These are phyloP conservation scores for Periophthalmus magnuspinnatus DNA, from an alignment of 2,797 vertebrate species.

Conservation along the genomic window DNA sequence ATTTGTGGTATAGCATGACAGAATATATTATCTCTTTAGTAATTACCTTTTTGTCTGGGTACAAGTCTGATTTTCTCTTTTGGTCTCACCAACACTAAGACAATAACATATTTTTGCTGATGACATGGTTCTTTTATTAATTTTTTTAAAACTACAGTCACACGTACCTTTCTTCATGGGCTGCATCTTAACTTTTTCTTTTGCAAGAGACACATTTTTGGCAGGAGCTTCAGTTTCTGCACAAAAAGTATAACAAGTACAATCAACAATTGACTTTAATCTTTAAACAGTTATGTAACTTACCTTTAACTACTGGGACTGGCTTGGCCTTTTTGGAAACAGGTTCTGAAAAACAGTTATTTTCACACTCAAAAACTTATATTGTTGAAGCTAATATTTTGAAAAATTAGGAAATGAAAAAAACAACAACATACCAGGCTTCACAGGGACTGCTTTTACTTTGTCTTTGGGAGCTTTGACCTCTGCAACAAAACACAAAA, in stretches of 20 bases:
- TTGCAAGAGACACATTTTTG: slow-evolving; percentile 55
- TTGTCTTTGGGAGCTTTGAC: slow-evolving; percentile 42
- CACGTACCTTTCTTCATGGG: slow-evolving; percentile 56
- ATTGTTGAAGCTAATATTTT: background rate
- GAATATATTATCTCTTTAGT: too few relatives aligned
- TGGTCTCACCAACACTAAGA: slow-evolving; percentile 36
- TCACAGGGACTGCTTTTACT: slow-evolving; percentile 36
- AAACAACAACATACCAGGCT: slow-evolving; percentile 31
- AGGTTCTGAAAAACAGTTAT: background rate
- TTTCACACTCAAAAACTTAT: background rate
- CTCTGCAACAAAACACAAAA: slow-evolving; percentile 32
- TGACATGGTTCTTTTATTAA: background rate
- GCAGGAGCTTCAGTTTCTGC: slow-evolving; percentile 33
- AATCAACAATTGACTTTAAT: background rate
- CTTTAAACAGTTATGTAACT: background rate
- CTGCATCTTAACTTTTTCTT: slow-evolving; percentile 53
- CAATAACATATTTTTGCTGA: slow-evolving; percentile 6
- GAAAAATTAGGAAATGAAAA: background rate
- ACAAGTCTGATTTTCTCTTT: slow-evolving; percentile 55
- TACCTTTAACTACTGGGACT: slow-evolving; percentile 39
- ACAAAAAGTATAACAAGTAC: background rate
- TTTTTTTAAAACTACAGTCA: background rate
- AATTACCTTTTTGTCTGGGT: slow-evolving; percentile 43
- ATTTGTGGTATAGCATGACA: too few relatives aligned
- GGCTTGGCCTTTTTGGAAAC: slow-evolving; percentile 41